These are phyloP conservation scores for Ceratotherium simum DNA, from an alignment of 2,113 vertebrate genomes.

Conservation along the genomic window DNA sequence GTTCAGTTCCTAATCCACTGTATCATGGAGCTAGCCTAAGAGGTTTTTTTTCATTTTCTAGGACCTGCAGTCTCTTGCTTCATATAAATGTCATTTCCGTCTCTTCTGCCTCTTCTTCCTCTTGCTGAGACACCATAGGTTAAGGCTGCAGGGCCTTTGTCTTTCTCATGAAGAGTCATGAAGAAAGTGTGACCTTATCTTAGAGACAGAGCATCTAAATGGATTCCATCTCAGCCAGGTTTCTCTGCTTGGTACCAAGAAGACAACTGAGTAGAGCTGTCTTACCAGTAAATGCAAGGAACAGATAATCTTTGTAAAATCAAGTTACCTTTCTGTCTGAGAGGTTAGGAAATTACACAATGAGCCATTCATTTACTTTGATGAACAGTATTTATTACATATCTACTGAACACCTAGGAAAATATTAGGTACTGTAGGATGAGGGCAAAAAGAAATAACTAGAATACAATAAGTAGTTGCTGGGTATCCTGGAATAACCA, in stretches of 20 bases:
- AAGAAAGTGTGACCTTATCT: background rate
- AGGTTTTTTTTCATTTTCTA: background rate
- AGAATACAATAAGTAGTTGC: background rate
- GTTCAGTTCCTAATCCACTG: background rate
- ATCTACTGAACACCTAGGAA: background rate
- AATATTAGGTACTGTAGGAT: background rate
- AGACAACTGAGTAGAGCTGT: background rate
- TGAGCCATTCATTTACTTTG: constrained; percentile 17
- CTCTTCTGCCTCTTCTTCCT: background rate
- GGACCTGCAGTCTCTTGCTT: background rate
- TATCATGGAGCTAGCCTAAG: no score
- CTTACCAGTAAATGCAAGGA: background rate
- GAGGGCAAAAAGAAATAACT: background rate
- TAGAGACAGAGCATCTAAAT: background rate
- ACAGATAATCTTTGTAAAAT: background rate
- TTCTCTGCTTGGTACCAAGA: background rate
- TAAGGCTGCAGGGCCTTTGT: background rate
- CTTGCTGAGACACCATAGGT: background rate
- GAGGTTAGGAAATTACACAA: background rate
- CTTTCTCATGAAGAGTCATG: background rate
- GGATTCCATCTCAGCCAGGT: background rate
- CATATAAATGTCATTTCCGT: background rate
- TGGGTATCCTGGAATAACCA: background rate
- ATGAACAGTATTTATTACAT: background rate
- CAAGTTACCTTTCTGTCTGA: background rate